Evolutionary conservation across 2,888 invertebrate species (phyloP), one percentile per base, ranked within the genome.

Genomic region (Tromatobia lineatoria): DNA sequence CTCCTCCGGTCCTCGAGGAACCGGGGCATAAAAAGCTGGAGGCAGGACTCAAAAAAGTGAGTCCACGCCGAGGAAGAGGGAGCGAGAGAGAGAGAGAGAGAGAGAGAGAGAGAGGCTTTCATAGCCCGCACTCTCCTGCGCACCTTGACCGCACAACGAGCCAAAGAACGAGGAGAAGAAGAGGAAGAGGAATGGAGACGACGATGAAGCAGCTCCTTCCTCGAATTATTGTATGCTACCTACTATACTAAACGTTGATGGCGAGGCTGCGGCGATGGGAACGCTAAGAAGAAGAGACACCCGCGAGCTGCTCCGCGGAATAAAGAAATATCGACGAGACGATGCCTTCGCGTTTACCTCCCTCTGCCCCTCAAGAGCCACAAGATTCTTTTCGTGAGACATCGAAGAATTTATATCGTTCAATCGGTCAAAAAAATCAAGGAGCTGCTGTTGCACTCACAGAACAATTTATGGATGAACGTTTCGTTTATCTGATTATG

Each of bases 171-270:
- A 23, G 45, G 20, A 45, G 8, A 67, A 77, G 59, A 61, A 73
- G 59, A 38, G 52, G 45, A 42, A 15, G 74, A 34, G 74, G 47
- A 74, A 47, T 47, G 34, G 59, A 78, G 78, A 70, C 59, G 78
- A 78, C 78, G 78, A 78, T 70, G 61, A 78, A 70, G 50, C 78
- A 70, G 50, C 78, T 78, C 47, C 78, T 78, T 78, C 61, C 78
- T 34, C 69, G 70, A 78, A 78, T 78, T 78, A 70, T 78, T 78
- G 61, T 61, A 61, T 34, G 59, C 74, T 74, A 74, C 29, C 45
- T 29, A 66, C 50, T 52, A 50, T 66, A 50, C 57, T 75, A 52
- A 64, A 66, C 66, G 76, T 61, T 67, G 76, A 66, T 45, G 76
- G 25, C 54, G 69, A 29, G 34, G 20, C 64, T 38, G 78, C 70